Evolutionary conservation across 2,113 vertebrate species (phyloP).

Genomic region (Seriola quinqueradiata): DNA sequence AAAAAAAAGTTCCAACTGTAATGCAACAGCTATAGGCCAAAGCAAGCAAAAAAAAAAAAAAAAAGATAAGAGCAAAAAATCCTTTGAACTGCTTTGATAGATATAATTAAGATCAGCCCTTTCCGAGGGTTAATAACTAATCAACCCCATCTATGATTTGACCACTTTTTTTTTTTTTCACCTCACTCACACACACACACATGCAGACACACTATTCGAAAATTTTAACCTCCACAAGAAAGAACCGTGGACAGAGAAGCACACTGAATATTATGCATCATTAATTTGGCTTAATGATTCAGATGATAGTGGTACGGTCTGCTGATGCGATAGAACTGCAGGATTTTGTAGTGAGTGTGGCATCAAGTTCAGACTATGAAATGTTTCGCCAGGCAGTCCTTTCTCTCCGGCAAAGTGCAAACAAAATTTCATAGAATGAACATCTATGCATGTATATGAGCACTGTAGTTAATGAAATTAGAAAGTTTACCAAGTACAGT

Average conservation of each 20-base stretch:
- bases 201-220: constrained; percentile 33
- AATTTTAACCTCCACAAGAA: constrained; percentile 71
- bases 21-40: constrained; percentile 18
- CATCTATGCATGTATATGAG: too few species aligned
- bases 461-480: background rate
- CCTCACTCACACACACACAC: constrained; percentile 22
- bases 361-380: constrained; percentile 37
- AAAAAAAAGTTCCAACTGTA: constrained; percentile 2
- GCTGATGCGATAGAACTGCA: constrained; percentile 61
- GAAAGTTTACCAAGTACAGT: background rate
- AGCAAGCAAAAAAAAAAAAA: constrained; percentile 29
- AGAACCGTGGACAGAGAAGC: constrained; percentile 70
- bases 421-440: constrained; percentile 15
- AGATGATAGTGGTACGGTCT: constrained; percentile 65
- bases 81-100: constrained; percentile 69
- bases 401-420: constrained; percentile 13
- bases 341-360: constrained; percentile 40
- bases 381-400: constrained; percentile 24
- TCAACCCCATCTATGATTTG: constrained; percentile 63
- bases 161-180: constrained; percentile 31
- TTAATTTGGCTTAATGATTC: constrained; percentile 80
- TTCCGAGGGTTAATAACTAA: constrained; percentile 76
- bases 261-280: constrained; percentile 74
- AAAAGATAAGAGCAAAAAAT: constrained; percentile 32
- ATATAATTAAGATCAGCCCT: constrained; percentile 70